Conservation (phyloP, 2,113 vertebrate genomes). For the Microtus oregoni region DNA sequence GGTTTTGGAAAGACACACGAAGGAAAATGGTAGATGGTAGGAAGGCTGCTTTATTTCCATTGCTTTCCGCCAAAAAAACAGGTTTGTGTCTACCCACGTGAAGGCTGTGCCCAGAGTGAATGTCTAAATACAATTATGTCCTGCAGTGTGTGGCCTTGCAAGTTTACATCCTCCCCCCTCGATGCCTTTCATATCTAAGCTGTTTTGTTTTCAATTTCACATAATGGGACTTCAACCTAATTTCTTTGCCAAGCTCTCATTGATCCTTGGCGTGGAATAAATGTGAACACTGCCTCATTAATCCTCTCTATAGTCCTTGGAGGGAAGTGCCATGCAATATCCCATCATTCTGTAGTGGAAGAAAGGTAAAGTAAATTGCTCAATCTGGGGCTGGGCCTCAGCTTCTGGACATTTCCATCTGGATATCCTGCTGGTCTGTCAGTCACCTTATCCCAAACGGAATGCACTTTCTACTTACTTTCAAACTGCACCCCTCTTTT, state of each 20-base stretch:
- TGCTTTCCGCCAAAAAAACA: constrained; percentile 54
- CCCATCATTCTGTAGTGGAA: constrained; percentile 55
- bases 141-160: background rate
- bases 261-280: constrained; percentile 78
- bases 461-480: constrained; percentile 33
- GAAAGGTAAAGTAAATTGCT: constrained; percentile 58
- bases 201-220: constrained; percentile 70
- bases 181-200: constrained; percentile 62
- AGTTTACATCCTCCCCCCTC: constrained; percentile 21
- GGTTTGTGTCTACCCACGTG: background rate
- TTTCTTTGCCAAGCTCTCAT: constrained; percentile 57
- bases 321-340: constrained; percentile 51
- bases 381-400: constrained; percentile 21
- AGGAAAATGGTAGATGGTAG: constrained; percentile 4
- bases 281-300: constrained; percentile 70
- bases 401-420: constrained; percentile 65
- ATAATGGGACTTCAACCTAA: constrained; percentile 59
- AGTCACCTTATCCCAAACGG: constrained; percentile 1
- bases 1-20: background rate
- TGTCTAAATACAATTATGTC: background rate
- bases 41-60: background rate
- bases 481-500: constrained; percentile 12
- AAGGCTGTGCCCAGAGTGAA: background rate
- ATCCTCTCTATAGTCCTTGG: constrained; percentile 57
- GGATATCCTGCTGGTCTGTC: constrained; percentile 55